Evolutionary conservation across 1,140 invertebrate genomes (phyloP), one percentile per base, ranked within the genome.

Genomic region (Neelides sp.): DNA sequence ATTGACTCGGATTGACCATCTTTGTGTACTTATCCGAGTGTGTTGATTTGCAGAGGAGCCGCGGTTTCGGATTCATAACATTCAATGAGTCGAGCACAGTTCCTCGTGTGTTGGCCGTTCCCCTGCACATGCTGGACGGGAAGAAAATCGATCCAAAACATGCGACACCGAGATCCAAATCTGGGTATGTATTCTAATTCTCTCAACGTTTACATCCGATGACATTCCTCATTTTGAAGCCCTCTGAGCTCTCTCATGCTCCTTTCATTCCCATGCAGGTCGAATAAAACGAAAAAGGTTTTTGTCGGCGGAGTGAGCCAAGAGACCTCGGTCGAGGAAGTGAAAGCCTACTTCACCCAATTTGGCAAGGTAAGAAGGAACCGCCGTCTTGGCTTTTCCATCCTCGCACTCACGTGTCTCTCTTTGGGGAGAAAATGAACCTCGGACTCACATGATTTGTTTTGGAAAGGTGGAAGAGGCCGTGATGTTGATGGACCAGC

Each of bases 141-240:
- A 93, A 93, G 73, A 90, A 91, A 71, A 91, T 91, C 64, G 87
- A 91, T 68, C 87, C 86, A 19, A 91, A 90, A 63, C 86, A 89
- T 72, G 87, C 86, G 44, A 91, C 87, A 28, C 86, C 86, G 44
- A 89, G 90, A 52, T 54, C 55, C n/a, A 61, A 61, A 42, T 52
- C 46, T 36, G 53, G 49, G 55, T 57, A 57, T 48, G 44, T 46
- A 35, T 27, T 19, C 36, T 37, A 24, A 27, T 51, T 30, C 20
- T 53, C 32, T 48, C 52, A 32, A 28, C 47, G n/a, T 37, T 27
- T 19, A 24, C 46, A 15, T 20, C 34, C 37, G 22, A 32, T 4
- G 36, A n/a, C n/a, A n/a, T n/a, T n/a, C n/a, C n/a, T 32, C 28
- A 8, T 32, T 32, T 32, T 32, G 7, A 7, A 32, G n/a, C 28